A percentile compares a stretch with the other conserved stretches of the same genome.
These are phyloP conservation scores for Pagetopsis macropterus DNA, from an alignment of 2,797 vertebrate genomes.

Conservation along the genomic window DNA sequence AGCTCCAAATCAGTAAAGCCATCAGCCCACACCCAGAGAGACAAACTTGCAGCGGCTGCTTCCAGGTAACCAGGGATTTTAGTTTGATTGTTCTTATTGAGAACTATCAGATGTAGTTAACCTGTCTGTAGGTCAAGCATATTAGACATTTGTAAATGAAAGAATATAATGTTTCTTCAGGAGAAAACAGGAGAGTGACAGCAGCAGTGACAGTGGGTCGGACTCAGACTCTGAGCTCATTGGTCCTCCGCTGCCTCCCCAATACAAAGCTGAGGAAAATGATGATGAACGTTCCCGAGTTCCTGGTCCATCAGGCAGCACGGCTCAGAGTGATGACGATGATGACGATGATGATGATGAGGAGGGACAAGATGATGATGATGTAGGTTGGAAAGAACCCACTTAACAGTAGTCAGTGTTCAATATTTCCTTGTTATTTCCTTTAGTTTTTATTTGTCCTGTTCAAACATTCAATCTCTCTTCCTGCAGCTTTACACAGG, in stretches of 20 bases:
- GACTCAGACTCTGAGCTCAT: conserved; percentile 82
- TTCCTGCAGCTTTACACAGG: neutral
- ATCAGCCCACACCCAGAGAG: conserved; percentile 58
- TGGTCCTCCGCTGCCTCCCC: conserved; percentile 83
- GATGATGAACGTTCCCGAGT: conserved; percentile 83
- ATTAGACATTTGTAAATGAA: neutral
- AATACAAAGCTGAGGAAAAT: conserved; percentile 56
- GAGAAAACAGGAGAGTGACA: conserved; percentile 67
- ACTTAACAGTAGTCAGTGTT: neutral
- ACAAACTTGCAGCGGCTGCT: conserved; percentile 52
- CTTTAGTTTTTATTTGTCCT: neutral
- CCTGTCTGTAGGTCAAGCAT: neutral
- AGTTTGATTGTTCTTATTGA: neutral
- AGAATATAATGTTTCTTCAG: neutral
- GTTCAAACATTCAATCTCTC: neutral
- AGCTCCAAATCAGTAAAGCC: conserved; percentile 66
- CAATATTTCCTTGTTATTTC: neutral
- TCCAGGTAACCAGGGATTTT: conserved; percentile 77
- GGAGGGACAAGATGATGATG: conserved; percentile 75
- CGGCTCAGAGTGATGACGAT: conserved; percentile 74
- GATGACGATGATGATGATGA: conserved; percentile 76
- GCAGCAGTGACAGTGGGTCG: conserved; percentile 71
- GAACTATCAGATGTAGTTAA: neutral
- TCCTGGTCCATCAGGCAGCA: conserved; percentile 83
- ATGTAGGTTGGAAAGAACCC: conserved; percentile 63